Base-by-base conservation (phyloP, 1,140 invertebrate species). In the Orius insidiosus region DNA sequence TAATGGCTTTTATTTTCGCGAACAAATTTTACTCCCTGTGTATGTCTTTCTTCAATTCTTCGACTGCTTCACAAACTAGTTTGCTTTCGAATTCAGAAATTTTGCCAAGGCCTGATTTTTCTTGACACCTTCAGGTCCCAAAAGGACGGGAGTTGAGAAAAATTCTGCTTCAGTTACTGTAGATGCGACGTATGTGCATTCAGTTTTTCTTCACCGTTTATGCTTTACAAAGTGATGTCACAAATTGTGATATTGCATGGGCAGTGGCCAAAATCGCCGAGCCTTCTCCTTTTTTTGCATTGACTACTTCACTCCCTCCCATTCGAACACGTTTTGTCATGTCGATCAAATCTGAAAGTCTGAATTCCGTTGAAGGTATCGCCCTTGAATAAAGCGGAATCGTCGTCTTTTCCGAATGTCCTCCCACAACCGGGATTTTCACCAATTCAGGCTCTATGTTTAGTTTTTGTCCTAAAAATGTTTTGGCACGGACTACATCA, bases 241-340 rank as follows among this genome's bases (percentile, higher is more conserved):
- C 75, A 62, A 99, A 96, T 53, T 87, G 69, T 9, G 92, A 90
- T 36, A 88, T 95, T 44, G 95, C 93, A 65, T 80, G 94, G 1
- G 93, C 95, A 94, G 98, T 98, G 0, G 92, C 97, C 13, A 98
- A 68, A 1, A 94, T 98, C n/a, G 95, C 95, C 7, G 93, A 97
- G n/a, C 94, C 94, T 50, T 88, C 84, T 54, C 95, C 95, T 56
- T 92, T 94, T 67, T 98, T 98, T 10, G 95, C 94, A 63, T 98
- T 94, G 5, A 98, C 94, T 14, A 98, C 92, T 70, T 98, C 94
- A 49, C 18, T 45, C 24, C 47, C 47, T 4, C 41, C 47, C 10
- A 45, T 32, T 10, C 36, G 41, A 7, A 30, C 24, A 1, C 24
- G 18, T 10, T 15, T 46, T 10, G 10, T 46, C 32, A 15, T 39